phyloP scores from a whole-genome alignment of 1,140 invertebrate species.

The Coboldia fuscipes region DNA sequence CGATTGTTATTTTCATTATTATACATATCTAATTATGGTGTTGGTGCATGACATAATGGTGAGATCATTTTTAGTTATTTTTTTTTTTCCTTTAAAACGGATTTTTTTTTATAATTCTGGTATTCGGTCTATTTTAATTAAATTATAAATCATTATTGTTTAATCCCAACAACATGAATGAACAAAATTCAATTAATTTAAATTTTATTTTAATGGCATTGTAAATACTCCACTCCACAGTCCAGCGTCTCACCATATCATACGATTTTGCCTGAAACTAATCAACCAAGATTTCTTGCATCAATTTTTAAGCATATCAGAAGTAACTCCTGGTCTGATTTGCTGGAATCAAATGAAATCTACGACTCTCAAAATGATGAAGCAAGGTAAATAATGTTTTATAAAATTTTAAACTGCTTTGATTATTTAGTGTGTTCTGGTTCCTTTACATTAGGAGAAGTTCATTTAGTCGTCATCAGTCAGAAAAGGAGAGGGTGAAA shows the following conservation, averaged over 20 bases:
- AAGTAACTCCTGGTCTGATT: constrained; percentile 80
- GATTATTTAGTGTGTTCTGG: not conserved
- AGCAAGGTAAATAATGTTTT: constrained; percentile 1
- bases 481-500: constrained; percentile 19
- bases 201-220: constrained; percentile 6
- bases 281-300: constrained; percentile 5
- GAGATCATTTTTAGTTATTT: not conserved
- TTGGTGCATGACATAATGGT: no score
- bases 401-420: not conserved
- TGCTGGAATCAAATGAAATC: constrained; percentile 28
- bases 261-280: constrained; percentile 51
- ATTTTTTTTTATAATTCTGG: not conserved
- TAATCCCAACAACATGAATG: no score
- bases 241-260: constrained; percentile 74
- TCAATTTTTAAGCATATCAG: constrained; percentile 40
- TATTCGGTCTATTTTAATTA: not conserved
- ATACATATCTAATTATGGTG: no score
- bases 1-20: no score
- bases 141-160: not conserved
- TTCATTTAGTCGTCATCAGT: constrained; percentile 5
- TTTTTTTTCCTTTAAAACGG: not conserved
- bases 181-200: no score
- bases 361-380: constrained; percentile 3
- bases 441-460: no score
- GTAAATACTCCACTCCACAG: constrained; percentile 5